phyloP scores from a whole-genome alignment of 2,888 invertebrate genomes.

The Agriopis aurantiaria region DNA sequence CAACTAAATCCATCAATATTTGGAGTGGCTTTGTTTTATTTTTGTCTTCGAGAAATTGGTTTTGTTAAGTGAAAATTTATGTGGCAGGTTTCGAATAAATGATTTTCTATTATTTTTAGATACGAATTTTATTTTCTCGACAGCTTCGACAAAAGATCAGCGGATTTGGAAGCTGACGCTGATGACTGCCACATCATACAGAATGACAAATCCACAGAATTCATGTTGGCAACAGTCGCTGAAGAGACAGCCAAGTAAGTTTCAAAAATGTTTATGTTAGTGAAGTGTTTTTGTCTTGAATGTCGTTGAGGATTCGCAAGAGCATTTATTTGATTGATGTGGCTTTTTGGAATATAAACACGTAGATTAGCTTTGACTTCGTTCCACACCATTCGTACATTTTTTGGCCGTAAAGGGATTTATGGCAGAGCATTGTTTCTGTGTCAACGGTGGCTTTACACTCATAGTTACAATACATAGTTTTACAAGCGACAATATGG shows the following conservation, averaged over 20 bases:
- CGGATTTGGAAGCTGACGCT: constrained; percentile 85
- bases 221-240: constrained; percentile 95
- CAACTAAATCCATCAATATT: constrained; percentile 17
- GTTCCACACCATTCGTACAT: constrained; percentile 17
- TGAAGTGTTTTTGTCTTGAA: constrained; percentile 12
- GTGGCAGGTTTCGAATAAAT: neutral
- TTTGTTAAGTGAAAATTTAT: neutral
- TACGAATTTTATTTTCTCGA: constrained; percentile 48
- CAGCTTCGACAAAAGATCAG: constrained; percentile 84
- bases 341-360: constrained; percentile 20
- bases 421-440: constrained; percentile 10
- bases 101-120: neutral
- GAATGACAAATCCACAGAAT: constrained; percentile 96
- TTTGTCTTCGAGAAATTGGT: constrained; percentile 15
- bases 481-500: no score
- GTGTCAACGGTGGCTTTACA: neutral
- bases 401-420: constrained; percentile 15
- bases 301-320: constrained; percentile 10
- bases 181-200: constrained; percentile 94
- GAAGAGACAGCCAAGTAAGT: constrained; percentile 93
- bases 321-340: constrained; percentile 22
- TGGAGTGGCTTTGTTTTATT: constrained; percentile 17
- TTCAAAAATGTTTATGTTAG: constrained; percentile 13
- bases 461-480: no score
- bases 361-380: constrained; percentile 15